Evolutionary conservation across 1,140 invertebrate species (phyloP).

Genomic region (Hylaeus volcanicus): DNA sequence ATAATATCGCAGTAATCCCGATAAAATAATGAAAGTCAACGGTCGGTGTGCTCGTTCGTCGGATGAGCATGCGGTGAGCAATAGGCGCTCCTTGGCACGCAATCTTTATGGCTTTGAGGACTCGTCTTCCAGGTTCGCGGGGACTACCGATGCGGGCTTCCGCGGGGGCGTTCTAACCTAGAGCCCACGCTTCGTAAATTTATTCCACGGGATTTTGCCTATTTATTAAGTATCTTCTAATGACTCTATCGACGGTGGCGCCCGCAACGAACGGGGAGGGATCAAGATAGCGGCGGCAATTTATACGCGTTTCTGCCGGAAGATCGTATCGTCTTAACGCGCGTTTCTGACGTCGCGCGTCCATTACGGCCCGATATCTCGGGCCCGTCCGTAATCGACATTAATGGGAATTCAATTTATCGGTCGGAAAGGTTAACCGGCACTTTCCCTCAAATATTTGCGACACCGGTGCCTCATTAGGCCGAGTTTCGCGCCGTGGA

Average conservation of each 20-base stretch:
- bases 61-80: too few relatives aligned
- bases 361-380: constrained; percentile 22
- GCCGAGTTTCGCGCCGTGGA: constrained; percentile 10
- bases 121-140: neutral
- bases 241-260: constrained; percentile 56
- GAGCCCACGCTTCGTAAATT: constrained; percentile 30
- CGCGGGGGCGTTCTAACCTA: neutral
- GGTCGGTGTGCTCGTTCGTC: neutral
- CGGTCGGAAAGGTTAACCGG: constrained; percentile 52
- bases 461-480: constrained; percentile 43
- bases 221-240: constrained; percentile 64
- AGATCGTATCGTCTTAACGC: constrained; percentile 56
- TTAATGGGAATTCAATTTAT: constrained; percentile 61
- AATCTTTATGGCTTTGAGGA: constrained; percentile 14
- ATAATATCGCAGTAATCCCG: too few relatives aligned
- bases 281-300: constrained; percentile 59
- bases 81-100: neutral
- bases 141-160: neutral
- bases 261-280: constrained; percentile 38
- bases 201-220: constrained; percentile 37
- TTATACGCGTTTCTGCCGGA: constrained; percentile 53
- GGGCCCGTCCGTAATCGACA: constrained; percentile 34
- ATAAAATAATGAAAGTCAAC: neutral
- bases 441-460: constrained; percentile 54
- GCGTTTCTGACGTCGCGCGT: constrained; percentile 15